These are phyloP conservation scores for Drosophila jambulina DNA, from an alignment of 1,140 invertebrate genomes.

Conservation along the genomic window DNA sequence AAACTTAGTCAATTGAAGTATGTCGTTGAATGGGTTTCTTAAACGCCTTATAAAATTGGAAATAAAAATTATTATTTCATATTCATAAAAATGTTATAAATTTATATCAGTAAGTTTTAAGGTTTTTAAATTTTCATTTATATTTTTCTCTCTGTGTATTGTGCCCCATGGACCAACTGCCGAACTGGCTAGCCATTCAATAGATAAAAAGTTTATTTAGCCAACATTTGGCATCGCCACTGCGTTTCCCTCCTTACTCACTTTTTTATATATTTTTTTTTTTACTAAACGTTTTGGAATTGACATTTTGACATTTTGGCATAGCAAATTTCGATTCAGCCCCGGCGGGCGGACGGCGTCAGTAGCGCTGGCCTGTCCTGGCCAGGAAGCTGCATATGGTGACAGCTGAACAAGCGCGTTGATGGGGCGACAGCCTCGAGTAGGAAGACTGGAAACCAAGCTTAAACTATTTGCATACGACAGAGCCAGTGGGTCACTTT, in stretches of 20 bases:
- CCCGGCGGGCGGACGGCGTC: constrained; percentile 32
- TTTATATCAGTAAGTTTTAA: no score
- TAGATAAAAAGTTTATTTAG: constrained; percentile 59
- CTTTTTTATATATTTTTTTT: constrained; percentile 25
- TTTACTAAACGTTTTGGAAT: constrained; percentile 78
- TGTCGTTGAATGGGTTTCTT: no score
- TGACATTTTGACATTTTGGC: constrained; percentile 80
- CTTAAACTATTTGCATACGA: constrained; percentile 46
- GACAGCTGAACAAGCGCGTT: constrained; percentile 72
- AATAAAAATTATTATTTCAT: no score
- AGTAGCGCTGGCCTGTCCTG: constrained; percentile 28
- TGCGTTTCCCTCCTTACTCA: constrained; percentile 28
- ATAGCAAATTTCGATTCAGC: constrained; percentile 47
- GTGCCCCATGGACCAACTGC: constrained; percentile 3
- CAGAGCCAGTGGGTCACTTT: constrained; percentile 22
- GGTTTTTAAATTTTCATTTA: rapidly evolving
- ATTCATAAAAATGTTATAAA: no score
- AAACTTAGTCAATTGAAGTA: no score
- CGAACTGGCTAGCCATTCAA: constrained; percentile 45
- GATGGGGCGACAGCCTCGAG: constrained; percentile 41
- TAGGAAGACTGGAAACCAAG: constrained; percentile 19
- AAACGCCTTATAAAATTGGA: no score
- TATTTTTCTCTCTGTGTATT: background rate
- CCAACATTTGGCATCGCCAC: constrained; percentile 56
- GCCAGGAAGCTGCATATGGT: constrained; percentile 64